These are phyloP conservation scores for Drosophila ustulata DNA, from an alignment of 2,888 invertebrate species.

Conservation along the genomic window DNA sequence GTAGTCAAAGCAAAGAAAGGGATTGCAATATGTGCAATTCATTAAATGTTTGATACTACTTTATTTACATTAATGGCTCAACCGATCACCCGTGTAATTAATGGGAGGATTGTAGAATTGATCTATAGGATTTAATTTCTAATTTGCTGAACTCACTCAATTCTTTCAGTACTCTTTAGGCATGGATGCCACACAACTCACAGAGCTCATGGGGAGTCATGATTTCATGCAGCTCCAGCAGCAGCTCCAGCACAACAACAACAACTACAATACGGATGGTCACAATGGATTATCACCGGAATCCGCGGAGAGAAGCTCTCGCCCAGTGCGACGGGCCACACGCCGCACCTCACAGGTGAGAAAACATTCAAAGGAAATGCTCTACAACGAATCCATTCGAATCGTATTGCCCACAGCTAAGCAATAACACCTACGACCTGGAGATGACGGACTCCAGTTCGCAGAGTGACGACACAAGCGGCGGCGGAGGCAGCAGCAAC, in stretches of 20 bases:
- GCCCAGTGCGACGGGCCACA: constrained; percentile 82
- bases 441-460: constrained; percentile 85
- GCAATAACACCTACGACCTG: constrained; percentile 84
- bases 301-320: constrained; percentile 76
- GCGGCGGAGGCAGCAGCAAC: constrained; percentile 84
- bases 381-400: background rate
- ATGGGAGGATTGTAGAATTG: background rate
- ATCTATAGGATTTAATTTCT: no score
- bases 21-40: no score
- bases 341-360: constrained; percentile 83
- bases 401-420: constrained; percentile 65
- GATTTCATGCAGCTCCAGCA: constrained; percentile 80
- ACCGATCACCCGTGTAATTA: background rate
- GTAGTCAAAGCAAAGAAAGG: no score
- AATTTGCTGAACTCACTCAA: background rate
- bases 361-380: no score
- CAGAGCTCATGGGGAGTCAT: constrained; percentile 77
- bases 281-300: constrained; percentile 75
- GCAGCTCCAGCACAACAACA: constrained; percentile 73
- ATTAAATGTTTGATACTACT: no score
- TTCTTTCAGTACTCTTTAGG: constrained; percentile 34
- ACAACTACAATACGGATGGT: constrained; percentile 72
- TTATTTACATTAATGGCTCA: no score
- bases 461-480: constrained; percentile 85
- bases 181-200: constrained; percentile 79